These are phyloP conservation scores for Ypsolopha sequella DNA, from an alignment of 2,888 invertebrate species.

Conservation along the genomic window DNA sequence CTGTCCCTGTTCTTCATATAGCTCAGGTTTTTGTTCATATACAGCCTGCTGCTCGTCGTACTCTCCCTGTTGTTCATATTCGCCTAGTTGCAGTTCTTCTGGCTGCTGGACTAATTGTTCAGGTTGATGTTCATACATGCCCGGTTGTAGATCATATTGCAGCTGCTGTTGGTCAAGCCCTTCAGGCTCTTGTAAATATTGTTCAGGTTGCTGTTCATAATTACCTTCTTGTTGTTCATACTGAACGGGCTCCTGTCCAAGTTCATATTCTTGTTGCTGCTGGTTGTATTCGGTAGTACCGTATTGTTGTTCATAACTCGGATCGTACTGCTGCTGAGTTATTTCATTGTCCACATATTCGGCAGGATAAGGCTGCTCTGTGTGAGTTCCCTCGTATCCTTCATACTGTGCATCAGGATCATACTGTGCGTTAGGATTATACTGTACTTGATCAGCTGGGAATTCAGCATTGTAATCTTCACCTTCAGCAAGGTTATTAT, in stretches of 20 bases:
- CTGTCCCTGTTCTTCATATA: constrained; percentile 9
- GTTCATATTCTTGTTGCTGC: constrained; percentile 6
- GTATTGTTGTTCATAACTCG: constrained; percentile 43
- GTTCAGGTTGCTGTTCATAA: constrained; percentile 11
- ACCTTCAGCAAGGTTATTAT: constrained; percentile 16
- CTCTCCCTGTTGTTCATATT: neutral
- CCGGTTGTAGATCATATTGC: constrained; percentile 6
- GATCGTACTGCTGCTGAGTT: constrained; percentile 33
- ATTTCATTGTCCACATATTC: neutral
- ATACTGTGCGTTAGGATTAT: constrained; percentile 20
- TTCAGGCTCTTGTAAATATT: neutral
- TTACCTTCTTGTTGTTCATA: constrained; percentile 1
- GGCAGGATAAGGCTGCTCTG: constrained; percentile 13
- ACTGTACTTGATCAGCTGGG: constrained; percentile 14
- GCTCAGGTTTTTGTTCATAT: constrained; percentile 12
- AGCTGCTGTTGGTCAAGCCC: constrained; percentile 10
- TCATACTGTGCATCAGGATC: constrained; percentile 26
- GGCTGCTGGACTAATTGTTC: constrained; percentile 7
- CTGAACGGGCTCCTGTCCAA: constrained; percentile 10
- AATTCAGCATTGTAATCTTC: constrained; percentile 16
- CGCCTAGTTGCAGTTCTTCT: no score
- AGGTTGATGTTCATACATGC: neutral
- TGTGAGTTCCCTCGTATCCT: constrained; percentile 11
- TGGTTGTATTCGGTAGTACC: constrained; percentile 7
- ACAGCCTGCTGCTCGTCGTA: constrained; percentile 7